Percentiles rank a stretch among this genome's conserved stretches.
Evolutionary conservation across 1,140 invertebrate species (phyloP).

Genomic region (Adoxophyes honmai): DNA sequence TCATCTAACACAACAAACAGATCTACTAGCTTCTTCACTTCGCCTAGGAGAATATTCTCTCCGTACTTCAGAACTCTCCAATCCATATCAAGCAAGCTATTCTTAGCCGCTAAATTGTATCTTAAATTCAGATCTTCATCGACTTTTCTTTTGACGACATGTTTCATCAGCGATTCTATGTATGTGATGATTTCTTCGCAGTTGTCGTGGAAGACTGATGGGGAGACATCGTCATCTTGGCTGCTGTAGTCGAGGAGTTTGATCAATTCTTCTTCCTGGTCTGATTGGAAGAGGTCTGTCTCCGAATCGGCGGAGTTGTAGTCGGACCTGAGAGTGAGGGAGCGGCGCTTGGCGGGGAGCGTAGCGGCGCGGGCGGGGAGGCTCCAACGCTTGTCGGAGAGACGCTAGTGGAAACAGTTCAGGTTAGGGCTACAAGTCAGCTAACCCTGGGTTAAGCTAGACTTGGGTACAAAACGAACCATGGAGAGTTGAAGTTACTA

Average conservation of each 20-base stretch:
- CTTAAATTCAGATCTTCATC: constrained; percentile 55
- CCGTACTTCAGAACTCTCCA: constrained; percentile 72
- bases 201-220: constrained; percentile 64
- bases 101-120: constrained; percentile 57
- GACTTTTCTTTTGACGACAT: constrained; percentile 28
- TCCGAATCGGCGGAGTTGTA: constrained; percentile 80
- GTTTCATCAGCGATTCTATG: constrained; percentile 53
- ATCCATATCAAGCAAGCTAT: constrained; percentile 69
- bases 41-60: constrained; percentile 67
- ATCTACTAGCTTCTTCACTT: constrained; percentile 65
- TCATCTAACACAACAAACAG: constrained; percentile 43
- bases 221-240: constrained; percentile 72
- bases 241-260: constrained; percentile 77
- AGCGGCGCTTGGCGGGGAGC: constrained; percentile 41
- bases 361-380: constrained; percentile 55
- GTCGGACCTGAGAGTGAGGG: constrained; percentile 36
- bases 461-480: no score
- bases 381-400: constrained; percentile 68
- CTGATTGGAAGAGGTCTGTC: constrained; percentile 86
- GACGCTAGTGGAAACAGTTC: constrained; percentile 51
- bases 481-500: no score
- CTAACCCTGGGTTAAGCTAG: no score
- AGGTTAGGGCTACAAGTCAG: constrained; percentile 26
- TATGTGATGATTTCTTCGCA: constrained; percentile 63
- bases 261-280: constrained; percentile 89